These are phyloP conservation scores for Micromesistius poutassou DNA, from an alignment of 2,797 vertebrate species.

Conservation along the genomic window DNA sequence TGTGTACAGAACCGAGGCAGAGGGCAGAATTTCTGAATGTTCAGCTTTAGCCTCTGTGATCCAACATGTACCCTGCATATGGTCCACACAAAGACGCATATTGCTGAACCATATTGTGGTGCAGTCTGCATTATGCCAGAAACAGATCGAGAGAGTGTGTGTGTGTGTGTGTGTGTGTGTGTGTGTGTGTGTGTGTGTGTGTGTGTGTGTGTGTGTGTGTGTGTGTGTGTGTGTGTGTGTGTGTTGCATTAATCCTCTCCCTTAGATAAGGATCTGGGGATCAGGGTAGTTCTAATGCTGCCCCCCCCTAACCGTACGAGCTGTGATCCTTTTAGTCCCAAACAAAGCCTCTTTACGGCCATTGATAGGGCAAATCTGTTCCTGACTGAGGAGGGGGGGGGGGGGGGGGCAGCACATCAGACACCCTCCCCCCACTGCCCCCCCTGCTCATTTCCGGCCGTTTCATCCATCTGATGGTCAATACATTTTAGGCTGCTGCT, in stretches of 20 bases:
- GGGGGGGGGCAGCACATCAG: no score
- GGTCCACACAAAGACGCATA: no score
- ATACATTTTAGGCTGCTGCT: constrained; percentile 65
- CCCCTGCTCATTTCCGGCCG: constrained; percentile 65
- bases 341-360: constrained; percentile 80
- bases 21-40: neutral
- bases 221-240: constrained; percentile 11
- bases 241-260: constrained; percentile 36
- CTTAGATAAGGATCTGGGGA: constrained; percentile 65
- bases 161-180: no score
- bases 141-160: no score
- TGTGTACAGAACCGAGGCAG: neutral
- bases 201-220: no score
- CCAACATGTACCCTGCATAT: no score
- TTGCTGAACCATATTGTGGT: no score
- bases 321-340: constrained; percentile 75
- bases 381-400: constrained; percentile 30
- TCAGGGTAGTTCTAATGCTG: constrained; percentile 70
- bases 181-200: no score
- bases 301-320: constrained; percentile 50
- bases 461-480: constrained; percentile 60
- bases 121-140: no score
- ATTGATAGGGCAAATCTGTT: constrained; percentile 79
- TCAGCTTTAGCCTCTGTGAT: constrained; percentile 3
- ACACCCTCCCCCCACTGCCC: constrained; percentile 17